A percentile compares a stretch with the other conserved stretches of the same genome.
Conservation (phyloP, 2,797 vertebrate species). For the Aeoliscus strigatus region DNA sequence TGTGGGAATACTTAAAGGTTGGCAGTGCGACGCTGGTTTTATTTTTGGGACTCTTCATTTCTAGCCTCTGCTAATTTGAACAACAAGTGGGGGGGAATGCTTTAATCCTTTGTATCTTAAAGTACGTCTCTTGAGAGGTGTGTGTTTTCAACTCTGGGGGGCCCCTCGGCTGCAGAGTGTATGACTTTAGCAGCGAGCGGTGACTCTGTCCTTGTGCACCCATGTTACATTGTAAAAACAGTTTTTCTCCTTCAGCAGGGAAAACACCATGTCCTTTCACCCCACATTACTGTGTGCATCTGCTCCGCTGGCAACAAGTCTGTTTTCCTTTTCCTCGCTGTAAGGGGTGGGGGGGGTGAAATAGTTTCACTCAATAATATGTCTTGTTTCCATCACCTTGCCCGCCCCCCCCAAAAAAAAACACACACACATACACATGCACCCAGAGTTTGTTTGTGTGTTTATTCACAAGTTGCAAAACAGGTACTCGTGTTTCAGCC, state of each 20-base stretch:
- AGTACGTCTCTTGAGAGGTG: slow-evolving; percentile 44
- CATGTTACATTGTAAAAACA: slow-evolving; percentile 68
- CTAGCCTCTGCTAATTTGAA: slow-evolving; percentile 56
- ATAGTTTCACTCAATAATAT: slow-evolving; percentile 60
- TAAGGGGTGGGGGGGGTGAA: slow-evolving; percentile 48
- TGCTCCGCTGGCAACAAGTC: slow-evolving; percentile 57
- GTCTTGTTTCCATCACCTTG: slow-evolving; percentile 56
- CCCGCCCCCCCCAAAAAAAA: slow-evolving; percentile 47
- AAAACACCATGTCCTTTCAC: slow-evolving; percentile 66
- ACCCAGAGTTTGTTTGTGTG: slow-evolving; percentile 9
- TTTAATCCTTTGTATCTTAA: slow-evolving; percentile 63
- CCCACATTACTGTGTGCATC: slow-evolving; percentile 60
- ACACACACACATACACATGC: slow-evolving; percentile 19
- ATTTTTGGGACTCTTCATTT: slow-evolving; percentile 57
- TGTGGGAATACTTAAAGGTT: slow-evolving; percentile 43
- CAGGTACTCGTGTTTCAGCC: slow-evolving; percentile 40
- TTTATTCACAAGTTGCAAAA: slow-evolving; percentile 58
- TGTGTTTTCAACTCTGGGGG: slow-evolving; percentile 49
- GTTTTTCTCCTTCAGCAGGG: slow-evolving; percentile 57
- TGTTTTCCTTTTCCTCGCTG: slow-evolving; percentile 42
- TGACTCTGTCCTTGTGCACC: slow-evolving; percentile 62
- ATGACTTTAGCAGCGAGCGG: slow-evolving; percentile 50
- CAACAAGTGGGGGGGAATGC: slow-evolving; percentile 27
- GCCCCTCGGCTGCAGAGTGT: slow-evolving; percentile 51
- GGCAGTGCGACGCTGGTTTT: slow-evolving; percentile 32